Percentiles rank a stretch among this genome's conserved stretches.
Evolutionary conservation across 2,797 vertebrate species (phyloP).

Genomic region (Carapus acus): DNA sequence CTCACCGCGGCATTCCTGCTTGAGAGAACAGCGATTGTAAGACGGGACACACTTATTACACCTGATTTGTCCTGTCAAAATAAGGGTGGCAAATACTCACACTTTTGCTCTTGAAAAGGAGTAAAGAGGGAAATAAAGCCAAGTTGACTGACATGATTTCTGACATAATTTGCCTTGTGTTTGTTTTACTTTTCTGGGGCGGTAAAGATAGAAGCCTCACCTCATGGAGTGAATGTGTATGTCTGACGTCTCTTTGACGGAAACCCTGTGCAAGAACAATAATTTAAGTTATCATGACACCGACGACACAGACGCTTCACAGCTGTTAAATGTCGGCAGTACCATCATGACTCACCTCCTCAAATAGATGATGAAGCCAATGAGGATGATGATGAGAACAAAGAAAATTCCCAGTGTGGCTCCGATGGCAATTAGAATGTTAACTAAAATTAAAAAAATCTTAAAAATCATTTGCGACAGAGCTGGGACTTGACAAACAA

Average conservation of each 20-base stretch:
- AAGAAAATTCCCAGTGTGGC: constrained; percentile 47
- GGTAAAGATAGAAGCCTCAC: constrained; percentile 40
- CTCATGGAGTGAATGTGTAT: constrained; percentile 67
- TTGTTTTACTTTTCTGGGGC: background rate
- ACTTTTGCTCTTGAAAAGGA: constrained; percentile 62
- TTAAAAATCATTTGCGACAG: background rate
- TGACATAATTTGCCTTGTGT: background rate
- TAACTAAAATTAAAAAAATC: constrained; percentile 10
- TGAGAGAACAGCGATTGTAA: constrained; percentile 23
- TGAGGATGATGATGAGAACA: constrained; percentile 46
- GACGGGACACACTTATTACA: background rate
- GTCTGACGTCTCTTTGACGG: constrained; percentile 52
- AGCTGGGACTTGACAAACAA: background rate
- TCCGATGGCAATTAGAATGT: constrained; percentile 34
- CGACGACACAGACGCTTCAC: background rate
- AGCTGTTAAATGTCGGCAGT: background rate
- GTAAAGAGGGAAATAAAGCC: constrained; percentile 25
- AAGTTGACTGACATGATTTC: constrained; percentile 7
- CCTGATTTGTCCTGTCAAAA: background rate
- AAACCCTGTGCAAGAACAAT: constrained; percentile 36
- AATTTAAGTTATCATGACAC: no score
- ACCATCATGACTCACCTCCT: constrained; percentile 58
- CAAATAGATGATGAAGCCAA: constrained; percentile 59
- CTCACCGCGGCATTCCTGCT: constrained; percentile 79
- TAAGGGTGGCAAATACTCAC: constrained; percentile 57